phyloP scores from a whole-genome alignment of 2,113 vertebrate species.

The Phycodurus eques region DNA sequence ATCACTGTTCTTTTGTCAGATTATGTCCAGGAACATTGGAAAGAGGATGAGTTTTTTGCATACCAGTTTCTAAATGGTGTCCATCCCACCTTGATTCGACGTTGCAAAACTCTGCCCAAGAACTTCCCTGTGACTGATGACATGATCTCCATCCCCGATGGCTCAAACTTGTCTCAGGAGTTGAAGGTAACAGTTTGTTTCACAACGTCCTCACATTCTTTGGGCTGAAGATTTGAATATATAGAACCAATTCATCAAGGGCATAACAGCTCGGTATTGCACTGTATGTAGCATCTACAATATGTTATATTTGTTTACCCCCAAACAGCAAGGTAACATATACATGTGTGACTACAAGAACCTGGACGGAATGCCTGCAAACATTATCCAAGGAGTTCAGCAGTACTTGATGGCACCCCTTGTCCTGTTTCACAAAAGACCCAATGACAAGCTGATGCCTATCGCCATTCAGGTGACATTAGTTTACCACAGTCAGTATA shows the following conservation, averaged over 20 bases:
- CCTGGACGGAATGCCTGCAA: conserved; percentile 62
- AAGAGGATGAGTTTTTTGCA: conserved; percentile 84
- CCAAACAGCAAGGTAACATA: conserved; percentile 74
- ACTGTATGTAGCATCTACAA: not conserved
- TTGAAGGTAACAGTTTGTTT: conserved; percentile 69
- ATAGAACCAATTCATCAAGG: not conserved
- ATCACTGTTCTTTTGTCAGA: conserved; percentile 32
- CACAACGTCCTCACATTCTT: not conserved
- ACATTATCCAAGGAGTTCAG: conserved; percentile 60
- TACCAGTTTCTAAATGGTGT: conserved; percentile 87
- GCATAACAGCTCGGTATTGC: not conserved
- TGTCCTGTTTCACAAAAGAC: conserved; percentile 66
- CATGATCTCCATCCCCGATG: conserved; percentile 75
- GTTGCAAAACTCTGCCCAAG: conserved; percentile 72
- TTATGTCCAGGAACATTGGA: conserved; percentile 70
- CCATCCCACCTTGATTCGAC: conserved; percentile 82
- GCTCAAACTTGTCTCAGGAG: conserved; percentile 73
- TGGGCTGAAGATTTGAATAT: not conserved
- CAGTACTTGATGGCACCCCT: conserved; percentile 74
- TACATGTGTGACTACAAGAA: conserved; percentile 76
- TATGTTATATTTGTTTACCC: not conserved
- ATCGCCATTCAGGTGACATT: conserved; percentile 78
- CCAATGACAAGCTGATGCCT: conserved; percentile 63
- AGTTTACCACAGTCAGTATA: not conserved
- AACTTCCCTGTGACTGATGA: conserved; percentile 81